Base-by-base conservation (phyloP, 2,888 invertebrate genomes). In the Drosophila testacea region DNA sequence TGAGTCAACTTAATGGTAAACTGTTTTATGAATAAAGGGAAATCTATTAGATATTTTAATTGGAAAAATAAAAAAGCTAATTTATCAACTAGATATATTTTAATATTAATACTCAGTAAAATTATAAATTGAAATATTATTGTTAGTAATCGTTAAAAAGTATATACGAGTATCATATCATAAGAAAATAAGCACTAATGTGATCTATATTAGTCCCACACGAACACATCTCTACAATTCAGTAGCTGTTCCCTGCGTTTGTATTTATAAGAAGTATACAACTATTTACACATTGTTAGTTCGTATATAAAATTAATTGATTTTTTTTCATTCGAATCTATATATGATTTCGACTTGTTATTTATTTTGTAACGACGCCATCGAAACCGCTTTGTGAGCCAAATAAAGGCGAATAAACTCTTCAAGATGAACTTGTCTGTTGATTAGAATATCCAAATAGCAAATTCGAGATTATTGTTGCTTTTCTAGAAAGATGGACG, bases 391-490 rank as follows among this genome's bases (percentile, higher is more conserved):
- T 81, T 72, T 69, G 39, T 28, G 39, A 39, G 59, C 55, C 65
- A 39, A 63, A 48, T 27, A 56, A 39, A 63, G 88, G 88, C 73
- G 84, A 88, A 88, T 84, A 86, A 86, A 86, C 86, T 88, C 76
- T 81, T 82, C 88, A 88, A 88, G 88, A 75, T 83, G 59, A 88
- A 79, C 86, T 73, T 76, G 77, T 79, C 69, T 62, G 51, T 59
- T 72, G 74, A 72, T 56, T 69, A 83, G 71, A 83, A 73, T 67
- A 79, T 51, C 13, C 44, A 38, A 55, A 64, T 48, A 3, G 44
- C 38, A 50, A 55, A 50, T 28, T 10, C 41, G 30, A 44, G 41
- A 44, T n/a, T 38, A 2, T 22, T 22, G 7, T 27, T 30, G 30
- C 30, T 38, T 16, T 22, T 22, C 5, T 27, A 16, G 36, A 39